Evolutionary conservation across 1,140 invertebrate genomes (phyloP), one percentile per base, ranked within the genome.

Genomic region (Drosophila bocki): DNA sequence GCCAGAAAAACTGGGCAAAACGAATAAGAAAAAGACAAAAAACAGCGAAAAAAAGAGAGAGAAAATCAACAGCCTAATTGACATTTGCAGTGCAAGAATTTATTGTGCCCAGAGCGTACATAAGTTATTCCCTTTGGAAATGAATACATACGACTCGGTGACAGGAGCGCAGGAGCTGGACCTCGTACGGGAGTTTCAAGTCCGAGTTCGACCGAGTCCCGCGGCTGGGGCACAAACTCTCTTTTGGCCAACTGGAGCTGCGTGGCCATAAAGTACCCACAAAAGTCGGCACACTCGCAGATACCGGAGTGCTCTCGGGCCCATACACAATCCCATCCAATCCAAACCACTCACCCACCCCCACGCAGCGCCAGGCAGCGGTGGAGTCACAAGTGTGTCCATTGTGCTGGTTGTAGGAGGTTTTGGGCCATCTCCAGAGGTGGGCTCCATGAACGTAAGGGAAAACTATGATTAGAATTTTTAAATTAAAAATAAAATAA

Each of bases 51-150:
- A 76, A 48, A 42, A 78, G 26, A 50, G 53, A 72, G 67, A 60
- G 67, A 76, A 76, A 63, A 81, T 60, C 62, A 84, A 81, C 82
- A 71, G 86, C 76, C 87, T 91, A 91, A 91, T 91, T 91, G 87
- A 91, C 87, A 91, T 91, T 91, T 91, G 68, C 87, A 91, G 90
- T 84, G 76, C 84, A 92, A 92, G 91, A 92, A 92, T 92, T 92
- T 92, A 92, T 92, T 92, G 91, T 91, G 87, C 91, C 91, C 86
- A 85, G 87, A 91, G 91, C 91, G 91, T 92, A 92, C 91, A 92
- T 92, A 92, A 92, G 91, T 92, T 92, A 92, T 92, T 92, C 91
- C 91, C 91, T 92, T 92, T 92, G 91, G 91, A 92, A 91, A 92
- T 92, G 88, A 91, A 85, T 91, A 91, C 87, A 76, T 91, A 87